Evolutionary conservation across 2,888 invertebrate species (phyloP), one percentile per base, ranked within the genome.

Genomic region (Pammene fasciana): DNA sequence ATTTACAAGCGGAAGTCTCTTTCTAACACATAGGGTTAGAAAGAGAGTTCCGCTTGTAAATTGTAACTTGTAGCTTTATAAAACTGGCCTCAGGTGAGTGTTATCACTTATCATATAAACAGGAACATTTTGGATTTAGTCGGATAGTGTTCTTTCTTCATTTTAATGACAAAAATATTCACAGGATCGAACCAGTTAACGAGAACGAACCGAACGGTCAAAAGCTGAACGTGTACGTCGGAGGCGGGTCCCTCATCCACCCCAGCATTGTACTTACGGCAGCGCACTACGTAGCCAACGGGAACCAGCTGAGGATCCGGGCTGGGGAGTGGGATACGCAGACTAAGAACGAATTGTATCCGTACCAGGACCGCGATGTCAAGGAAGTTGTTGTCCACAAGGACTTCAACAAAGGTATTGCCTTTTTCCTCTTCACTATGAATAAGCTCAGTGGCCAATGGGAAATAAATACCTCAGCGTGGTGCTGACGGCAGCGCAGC

Each of bases 231-330:
- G 81, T 85, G 0, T 97, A 96, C 84, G 93, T 96, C 16, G 97
- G 97, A 52, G 97, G 97, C 0, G 97, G 97, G 0, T 95, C 97
- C 0, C 87, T 97, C 8, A 96, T 97, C 73, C 95, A 96, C 72
- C 95, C 94, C 0, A 90, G 7, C 9, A 6, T 9, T 2, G 96
- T 97, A 0, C 80, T 97, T 5, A 97, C 97, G 0, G 96, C 96
- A 0, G 97, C 97, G 0, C 97, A 98, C 85, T 96, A 96, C 81
- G 94, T 96, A 10, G 60, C 57, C 48, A 50, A 45, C 41, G 72
- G 79, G 0, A 71, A 70, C 8, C 72, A 72, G 38, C 73, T 90
- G 9, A 78, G 81, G 59, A 82, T 95, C 7, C 92, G 96, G 8
- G 94, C 94, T 18, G 96, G 96, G 0, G 96, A 96, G 88, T 96